Conservation (phyloP, 2,797 vertebrate genomes). For the Catamblyrhynchus diadema region DNA sequence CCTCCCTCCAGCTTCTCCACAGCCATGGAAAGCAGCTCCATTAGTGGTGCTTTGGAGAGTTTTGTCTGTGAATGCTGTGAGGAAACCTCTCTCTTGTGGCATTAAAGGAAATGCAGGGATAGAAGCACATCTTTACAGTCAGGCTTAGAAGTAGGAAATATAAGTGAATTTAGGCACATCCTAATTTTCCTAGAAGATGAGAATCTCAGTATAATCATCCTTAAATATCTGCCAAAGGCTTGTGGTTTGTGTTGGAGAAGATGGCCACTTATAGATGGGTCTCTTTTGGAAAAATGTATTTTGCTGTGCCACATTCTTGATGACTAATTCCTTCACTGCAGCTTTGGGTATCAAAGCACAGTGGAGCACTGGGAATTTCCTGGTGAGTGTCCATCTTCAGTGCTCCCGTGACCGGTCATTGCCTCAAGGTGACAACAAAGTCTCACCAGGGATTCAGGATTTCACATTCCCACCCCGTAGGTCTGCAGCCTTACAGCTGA, state of each 20-base stretch:
- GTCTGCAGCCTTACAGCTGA: neutral
- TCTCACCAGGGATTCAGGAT: neutral
- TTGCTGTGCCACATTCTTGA: neutral
- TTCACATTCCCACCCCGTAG: neutral
- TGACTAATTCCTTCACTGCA: neutral
- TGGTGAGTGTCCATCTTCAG: accelerated
- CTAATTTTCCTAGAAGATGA: neutral
- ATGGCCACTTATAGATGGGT: neutral
- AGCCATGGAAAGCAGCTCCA: neutral
- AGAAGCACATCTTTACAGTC: neutral
- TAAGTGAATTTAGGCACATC: neutral
- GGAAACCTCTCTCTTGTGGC: neutral
- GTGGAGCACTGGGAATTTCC: neutral
- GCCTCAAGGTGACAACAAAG: accelerated
- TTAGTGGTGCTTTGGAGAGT: neutral
- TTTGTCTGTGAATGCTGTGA: neutral
- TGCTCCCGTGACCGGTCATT: accelerated
- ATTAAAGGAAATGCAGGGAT: neutral
- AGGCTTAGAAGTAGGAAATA: neutral
- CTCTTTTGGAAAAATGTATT: neutral
- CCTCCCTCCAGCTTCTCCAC: neutral
- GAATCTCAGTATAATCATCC: neutral
- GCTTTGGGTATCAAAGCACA: neutral
- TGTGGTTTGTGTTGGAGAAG: neutral
- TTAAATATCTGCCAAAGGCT: neutral